These are phyloP conservation scores for Anguilla megastoma DNA, from an alignment of 2,797 vertebrate species.

Conservation along the genomic window DNA sequence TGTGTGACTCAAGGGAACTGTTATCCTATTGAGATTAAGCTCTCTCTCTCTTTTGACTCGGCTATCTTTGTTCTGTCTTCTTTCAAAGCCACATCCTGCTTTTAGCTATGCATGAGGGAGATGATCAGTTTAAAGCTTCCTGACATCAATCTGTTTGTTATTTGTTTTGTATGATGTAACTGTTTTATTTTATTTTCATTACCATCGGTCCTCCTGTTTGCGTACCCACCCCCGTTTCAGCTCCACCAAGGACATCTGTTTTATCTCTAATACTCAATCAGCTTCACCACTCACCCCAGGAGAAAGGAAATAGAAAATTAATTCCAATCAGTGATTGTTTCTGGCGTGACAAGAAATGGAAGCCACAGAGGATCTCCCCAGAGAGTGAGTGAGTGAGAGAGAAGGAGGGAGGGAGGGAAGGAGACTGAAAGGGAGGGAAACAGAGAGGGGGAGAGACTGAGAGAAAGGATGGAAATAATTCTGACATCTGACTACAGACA, in stretches of 20 bases:
- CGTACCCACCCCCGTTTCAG: not conserved
- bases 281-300: not conserved
- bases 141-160: not conserved
- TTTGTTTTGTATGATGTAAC: not conserved
- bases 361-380: not conserved
- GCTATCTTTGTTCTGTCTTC: not conserved
- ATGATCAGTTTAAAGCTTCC: not conserved
- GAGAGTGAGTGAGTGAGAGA: not conserved
- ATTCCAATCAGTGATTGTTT: conserved; percentile 10
- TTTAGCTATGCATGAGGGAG: not conserved
- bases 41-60: not conserved
- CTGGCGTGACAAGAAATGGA: conserved; percentile 19
- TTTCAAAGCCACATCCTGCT: not conserved
- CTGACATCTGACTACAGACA: not conserved
- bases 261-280: not conserved
- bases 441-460: not conserved
- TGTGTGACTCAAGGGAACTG: not conserved
- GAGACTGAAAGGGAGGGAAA: not conserved
- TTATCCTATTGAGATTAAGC: not conserved
- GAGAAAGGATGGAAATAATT: not conserved
- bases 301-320: conserved; percentile 31
- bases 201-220: not conserved
- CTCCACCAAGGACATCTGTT: not conserved
- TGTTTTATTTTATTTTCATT: not conserved
- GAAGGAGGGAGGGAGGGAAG: not conserved